Conservation (phyloP, 2,113 vertebrate species). For the Poecile atricapillus region DNA sequence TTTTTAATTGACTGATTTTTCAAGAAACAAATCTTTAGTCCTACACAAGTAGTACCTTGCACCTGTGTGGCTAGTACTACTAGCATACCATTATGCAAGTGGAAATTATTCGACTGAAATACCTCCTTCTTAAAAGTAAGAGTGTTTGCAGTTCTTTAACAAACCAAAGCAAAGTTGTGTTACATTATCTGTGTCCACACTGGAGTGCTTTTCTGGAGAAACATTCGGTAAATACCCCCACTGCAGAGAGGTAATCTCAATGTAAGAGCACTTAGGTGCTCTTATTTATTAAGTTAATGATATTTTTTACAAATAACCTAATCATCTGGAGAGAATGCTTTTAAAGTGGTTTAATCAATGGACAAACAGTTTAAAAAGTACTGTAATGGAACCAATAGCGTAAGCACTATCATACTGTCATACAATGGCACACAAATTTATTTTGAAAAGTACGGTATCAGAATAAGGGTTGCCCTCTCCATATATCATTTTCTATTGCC, state of each 20-base stretch:
- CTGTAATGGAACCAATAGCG: background rate
- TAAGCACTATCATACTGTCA: background rate
- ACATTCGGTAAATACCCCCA: background rate
- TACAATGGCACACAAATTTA: background rate
- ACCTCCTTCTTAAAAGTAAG: background rate
- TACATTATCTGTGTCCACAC: background rate
- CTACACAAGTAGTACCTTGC: background rate
- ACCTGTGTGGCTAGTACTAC: background rate
- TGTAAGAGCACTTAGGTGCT: background rate
- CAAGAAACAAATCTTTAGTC: background rate
- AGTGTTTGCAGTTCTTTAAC: background rate
- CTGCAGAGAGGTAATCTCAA: background rate
- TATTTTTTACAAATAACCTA: background rate
- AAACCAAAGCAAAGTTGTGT: background rate
- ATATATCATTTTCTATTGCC: background rate
- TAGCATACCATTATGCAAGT: background rate
- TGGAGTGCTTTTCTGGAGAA: background rate
- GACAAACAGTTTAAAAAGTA: background rate
- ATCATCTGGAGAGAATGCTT: background rate
- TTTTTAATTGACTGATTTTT: background rate
- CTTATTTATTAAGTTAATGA: background rate
- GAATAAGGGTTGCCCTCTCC: background rate
- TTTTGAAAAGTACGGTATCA: background rate
- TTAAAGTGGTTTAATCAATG: background rate
- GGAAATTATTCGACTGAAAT: background rate